Conservation (phyloP, 2,113 vertebrate species). For the Leucosticte australis region DNA sequence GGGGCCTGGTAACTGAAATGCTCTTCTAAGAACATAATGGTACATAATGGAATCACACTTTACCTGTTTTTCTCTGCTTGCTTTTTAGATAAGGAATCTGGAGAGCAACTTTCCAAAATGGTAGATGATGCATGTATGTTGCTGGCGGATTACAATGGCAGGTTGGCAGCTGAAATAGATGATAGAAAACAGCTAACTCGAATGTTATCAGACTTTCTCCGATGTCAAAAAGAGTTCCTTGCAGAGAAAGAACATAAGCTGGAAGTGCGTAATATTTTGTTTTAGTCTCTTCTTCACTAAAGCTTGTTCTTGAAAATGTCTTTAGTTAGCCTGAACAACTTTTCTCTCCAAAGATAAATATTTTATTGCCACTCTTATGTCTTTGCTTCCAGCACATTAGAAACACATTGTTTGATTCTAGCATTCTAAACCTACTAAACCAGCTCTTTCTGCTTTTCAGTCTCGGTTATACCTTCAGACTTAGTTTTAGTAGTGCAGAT, state of each 20-base stretch:
- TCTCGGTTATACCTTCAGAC: background rate
- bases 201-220: slow-evolving; percentile 91
- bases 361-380: background rate
- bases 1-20: background rate
- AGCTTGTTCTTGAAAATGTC: slow-evolving; percentile 49
- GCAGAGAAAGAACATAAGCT: slow-evolving; percentile 97
- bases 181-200: slow-evolving; percentile 95
- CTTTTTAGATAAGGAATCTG: slow-evolving; percentile 81
- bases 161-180: slow-evolving; percentile 96
- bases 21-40: background rate
- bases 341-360: slow-evolving; percentile 24
- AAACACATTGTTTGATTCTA: background rate
- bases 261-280: slow-evolving; percentile 91
- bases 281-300: slow-evolving; percentile 64
- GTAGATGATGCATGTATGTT: slow-evolving; percentile 97
- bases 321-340: slow-evolving; percentile 26
- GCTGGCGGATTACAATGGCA: slow-evolving; percentile 97
- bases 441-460: background rate
- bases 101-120: slow-evolving; percentile 79
- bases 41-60: background rate
- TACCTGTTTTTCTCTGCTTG: slow-evolving; percentile 29
- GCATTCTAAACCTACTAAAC: background rate
- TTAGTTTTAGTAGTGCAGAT: background rate
- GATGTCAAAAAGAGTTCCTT: slow-evolving; percentile 94
- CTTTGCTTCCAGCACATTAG: background rate